phyloP scores from a whole-genome alignment of 1,140 invertebrate species.

The Philopotamus ludificatus region DNA sequence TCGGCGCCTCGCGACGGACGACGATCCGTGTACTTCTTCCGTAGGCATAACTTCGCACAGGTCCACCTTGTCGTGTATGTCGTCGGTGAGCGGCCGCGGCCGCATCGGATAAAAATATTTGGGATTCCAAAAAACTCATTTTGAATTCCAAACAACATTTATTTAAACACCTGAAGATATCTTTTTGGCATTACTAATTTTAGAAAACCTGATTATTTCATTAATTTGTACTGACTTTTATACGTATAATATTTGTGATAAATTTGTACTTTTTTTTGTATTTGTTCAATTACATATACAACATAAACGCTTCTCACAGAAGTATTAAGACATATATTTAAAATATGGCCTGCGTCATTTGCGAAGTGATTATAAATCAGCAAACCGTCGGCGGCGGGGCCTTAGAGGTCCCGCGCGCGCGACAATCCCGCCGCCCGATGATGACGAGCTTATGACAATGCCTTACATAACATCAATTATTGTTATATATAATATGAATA shows the following conservation, averaged over 20 bases:
- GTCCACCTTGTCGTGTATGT: conserved; percentile 8
- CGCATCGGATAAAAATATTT: conserved; percentile 31
- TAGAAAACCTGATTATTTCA: conserved; percentile 50
- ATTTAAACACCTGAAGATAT: conserved; percentile 51
- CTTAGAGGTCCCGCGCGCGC: no score
- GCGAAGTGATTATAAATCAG: conserved; percentile 16
- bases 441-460: conserved; percentile 32
- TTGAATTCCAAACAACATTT: conserved; percentile 37
- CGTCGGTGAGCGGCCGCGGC: conserved; percentile 3
- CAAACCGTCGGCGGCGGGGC: neutral
- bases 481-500: conserved; percentile 42
- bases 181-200: conserved; percentile 54
- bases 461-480: conserved; percentile 42
- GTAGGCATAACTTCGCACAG: conserved; percentile 22
- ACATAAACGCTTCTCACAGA: conserved; percentile 40
- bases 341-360: conserved; percentile 33
- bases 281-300: conserved; percentile 42
- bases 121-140: conserved; percentile 30
- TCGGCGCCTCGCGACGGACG: neutral
- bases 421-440: conserved; percentile 14
- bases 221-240: conserved; percentile 57
- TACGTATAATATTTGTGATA: conserved; percentile 47
- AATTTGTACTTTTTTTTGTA: conserved; percentile 59
- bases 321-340: conserved; percentile 41
- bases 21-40: neutral